These are phyloP conservation scores for Naso thynnoides DNA, from an alignment of 2,797 vertebrate species.

Conservation along the genomic window DNA sequence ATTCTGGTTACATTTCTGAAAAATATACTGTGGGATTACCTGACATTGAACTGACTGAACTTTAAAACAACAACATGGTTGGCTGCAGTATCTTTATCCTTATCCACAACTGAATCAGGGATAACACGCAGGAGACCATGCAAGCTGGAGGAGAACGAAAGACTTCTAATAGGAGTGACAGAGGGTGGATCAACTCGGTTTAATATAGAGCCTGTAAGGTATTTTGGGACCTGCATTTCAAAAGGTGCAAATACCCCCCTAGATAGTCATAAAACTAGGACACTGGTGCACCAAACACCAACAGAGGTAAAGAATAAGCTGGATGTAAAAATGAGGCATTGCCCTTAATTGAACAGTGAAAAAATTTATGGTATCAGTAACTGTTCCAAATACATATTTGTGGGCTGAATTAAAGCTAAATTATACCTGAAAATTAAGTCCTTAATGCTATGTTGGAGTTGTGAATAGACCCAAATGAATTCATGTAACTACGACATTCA, in stretches of 20 bases:
- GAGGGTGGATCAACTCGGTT: constrained; percentile 79
- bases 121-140: constrained; percentile 24
- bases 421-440: background rate
- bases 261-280: constrained; percentile 24
- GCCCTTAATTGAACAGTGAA: background rate
- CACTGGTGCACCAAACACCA: constrained; percentile 7
- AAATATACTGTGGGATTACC: constrained; percentile 13
- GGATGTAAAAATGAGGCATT: background rate
- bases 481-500: constrained; percentile 7
- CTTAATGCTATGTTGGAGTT: background rate
- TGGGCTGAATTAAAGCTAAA: background rate
- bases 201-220: constrained; percentile 64
- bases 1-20: background rate
- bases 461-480: constrained; percentile 1
- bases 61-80: constrained; percentile 8
- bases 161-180: constrained; percentile 84
- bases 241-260: constrained; percentile 57
- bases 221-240: constrained; percentile 54
- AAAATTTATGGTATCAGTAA: background rate
- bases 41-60: constrained; percentile 33
- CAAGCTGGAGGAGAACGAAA: constrained; percentile 30
- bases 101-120: constrained; percentile 17
- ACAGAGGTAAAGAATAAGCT: background rate
- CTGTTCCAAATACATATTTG: background rate
- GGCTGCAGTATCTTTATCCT: constrained; percentile 24